Evolutionary conservation across 2,888 invertebrate genomes (phyloP), one percentile per base, ranked within the genome.

Genomic region (Eilema sororculum): DNA sequence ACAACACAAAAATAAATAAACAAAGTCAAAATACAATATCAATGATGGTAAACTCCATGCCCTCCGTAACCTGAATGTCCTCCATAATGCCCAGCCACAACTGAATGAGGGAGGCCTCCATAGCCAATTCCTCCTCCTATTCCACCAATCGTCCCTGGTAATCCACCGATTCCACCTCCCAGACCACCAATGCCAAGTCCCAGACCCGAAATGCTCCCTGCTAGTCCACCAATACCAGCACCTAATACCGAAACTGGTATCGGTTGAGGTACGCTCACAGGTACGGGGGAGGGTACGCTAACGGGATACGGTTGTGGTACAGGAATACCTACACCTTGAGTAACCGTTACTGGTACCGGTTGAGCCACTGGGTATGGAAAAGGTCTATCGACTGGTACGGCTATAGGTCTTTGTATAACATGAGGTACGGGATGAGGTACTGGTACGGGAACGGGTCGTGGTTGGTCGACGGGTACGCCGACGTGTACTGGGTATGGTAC

Each of bases 291-390:
- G 58, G 92, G 93, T 33, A 92, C 92, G 63, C 86, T 90, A 68
- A 94, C 95, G 2, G 91, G 89, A 59, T 96, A 95, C 13, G 96
- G 96, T 69, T 95, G 95, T 0, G 96, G 95, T 0, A 96, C 95
- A 1, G 96, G 96, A 56, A 96, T 94, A 0, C 94, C 93, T 0
- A 96, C 92, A 0, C 94, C 94, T 79, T 96, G 96, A 0, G 95
- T 95, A 0, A 96, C 86, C 2, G 93, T 90, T 0, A 96, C 94
- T 0, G 96, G 95, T 2, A 95, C 93, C 0, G 96, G 96, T 68
- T 96, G 96, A 16, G 96, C 92, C 0, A 96, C 92, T 0, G 95
- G 94, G 37, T 96, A 96, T 4, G 96, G 95, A 69, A 95, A 95
- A 1, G 96, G 96, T 72, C 96, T 91, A 63, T 96, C 95, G 0